Evolutionary conservation across 2,888 invertebrate species (phyloP), one percentile per base, ranked within the genome.

Genomic region (Azorinus chamasolen): DNA sequence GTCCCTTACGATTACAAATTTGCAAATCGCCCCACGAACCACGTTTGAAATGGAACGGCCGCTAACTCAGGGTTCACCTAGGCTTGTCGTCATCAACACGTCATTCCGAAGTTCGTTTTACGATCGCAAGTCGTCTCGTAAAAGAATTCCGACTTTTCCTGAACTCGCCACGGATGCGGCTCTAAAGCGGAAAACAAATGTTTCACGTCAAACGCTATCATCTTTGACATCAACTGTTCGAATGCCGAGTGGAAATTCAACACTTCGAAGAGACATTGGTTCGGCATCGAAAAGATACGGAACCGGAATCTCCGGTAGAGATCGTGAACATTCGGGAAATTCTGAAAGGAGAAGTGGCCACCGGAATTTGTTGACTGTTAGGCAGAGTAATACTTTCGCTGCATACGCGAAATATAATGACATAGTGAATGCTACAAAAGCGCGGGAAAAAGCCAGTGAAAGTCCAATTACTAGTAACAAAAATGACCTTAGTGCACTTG

Each of bases 391-490:
- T 48, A 80, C 80, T 16, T 80, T 80, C 27, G 46, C 80, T 10
- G 74, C 73, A 18, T 80, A 71, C 43, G 80, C 80, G 20, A 80
- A 80, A 74, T 80, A 80, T 50, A 80, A 77, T 41, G 80, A 80
- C 37, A 72, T 64, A 32, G 63, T 71, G 16, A 73, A 80, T 25
- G 71, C 79, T 25, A 76, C 73, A 46, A 76, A 66, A 64, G 73
- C 69, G 5, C 58, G 63, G n/a, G 70, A 73, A 51, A 58, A 57
- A 22, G 73, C 72, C 20, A 70, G 69, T 63, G 65, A 70, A 55
- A 72, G 65, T 39, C 62, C 41, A 1, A 69, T 72, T 37, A 75
- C 75, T 16, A 51, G 59, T 8, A 70, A 74, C 43, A 80, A 69
- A 22, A 80, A 69, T 39, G 72, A 72, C 61, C 58, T 80, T 4